A percentile compares a stretch with the other conserved stretches of the same genome.
Evolutionary conservation across 2,113 vertebrate species (phyloP).

Genomic region (Lasiurus cinereus): DNA sequence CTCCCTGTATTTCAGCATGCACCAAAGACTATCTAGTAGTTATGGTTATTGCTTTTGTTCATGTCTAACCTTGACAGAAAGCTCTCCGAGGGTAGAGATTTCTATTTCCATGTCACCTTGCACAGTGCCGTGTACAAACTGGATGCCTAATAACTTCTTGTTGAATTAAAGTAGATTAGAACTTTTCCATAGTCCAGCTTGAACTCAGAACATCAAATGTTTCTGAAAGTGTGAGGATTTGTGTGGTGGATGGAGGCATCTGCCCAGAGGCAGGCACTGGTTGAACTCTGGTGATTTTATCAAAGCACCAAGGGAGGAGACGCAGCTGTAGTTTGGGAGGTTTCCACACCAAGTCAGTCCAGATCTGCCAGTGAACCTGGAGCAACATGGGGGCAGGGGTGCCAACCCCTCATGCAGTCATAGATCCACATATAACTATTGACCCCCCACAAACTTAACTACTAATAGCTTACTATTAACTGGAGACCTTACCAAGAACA

Average conservation of each 20-base stretch:
- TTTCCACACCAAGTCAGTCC: background rate
- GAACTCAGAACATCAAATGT: background rate
- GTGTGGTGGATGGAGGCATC: background rate
- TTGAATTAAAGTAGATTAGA: conserved; percentile 28
- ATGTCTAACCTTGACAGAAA: conserved; percentile 25
- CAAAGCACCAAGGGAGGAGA: background rate
- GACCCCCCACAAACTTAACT: background rate
- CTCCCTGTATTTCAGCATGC: background rate
- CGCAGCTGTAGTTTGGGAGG: background rate
- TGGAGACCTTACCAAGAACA: background rate
- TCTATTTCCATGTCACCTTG: background rate
- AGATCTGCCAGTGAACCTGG: background rate
- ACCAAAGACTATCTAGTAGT: background rate
- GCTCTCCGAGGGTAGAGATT: background rate
- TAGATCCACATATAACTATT: background rate
- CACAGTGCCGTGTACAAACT: background rate
- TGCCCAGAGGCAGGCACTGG: too few relatives aligned
- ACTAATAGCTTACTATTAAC: background rate
- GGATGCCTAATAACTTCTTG: background rate
- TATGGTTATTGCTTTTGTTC: conserved; percentile 23
- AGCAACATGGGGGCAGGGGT: too few relatives aligned
- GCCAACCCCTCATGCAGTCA: background rate
- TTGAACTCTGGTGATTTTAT: too few relatives aligned
- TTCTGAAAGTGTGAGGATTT: background rate
- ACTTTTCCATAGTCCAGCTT: background rate